These are phyloP conservation scores for Sylvicola fuscatus DNA, from an alignment of 2,888 invertebrate genomes.

Conservation along the genomic window DNA sequence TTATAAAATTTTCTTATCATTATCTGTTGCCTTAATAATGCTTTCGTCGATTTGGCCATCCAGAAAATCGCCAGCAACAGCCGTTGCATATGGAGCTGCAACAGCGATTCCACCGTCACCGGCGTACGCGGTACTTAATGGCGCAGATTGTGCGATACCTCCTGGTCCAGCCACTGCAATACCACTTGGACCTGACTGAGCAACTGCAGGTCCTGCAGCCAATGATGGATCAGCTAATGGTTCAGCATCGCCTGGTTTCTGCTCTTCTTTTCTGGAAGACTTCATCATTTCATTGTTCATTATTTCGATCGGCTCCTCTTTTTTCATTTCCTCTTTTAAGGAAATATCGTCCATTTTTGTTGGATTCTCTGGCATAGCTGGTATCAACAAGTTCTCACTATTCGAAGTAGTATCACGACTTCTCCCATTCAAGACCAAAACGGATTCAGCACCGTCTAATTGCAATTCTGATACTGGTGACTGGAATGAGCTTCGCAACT, in stretches of 20 bases:
- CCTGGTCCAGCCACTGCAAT: conserved; percentile 39
- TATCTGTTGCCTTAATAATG: too few relatives aligned
- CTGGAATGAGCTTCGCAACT: neutral
- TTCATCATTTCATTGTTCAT: neutral
- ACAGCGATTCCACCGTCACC: conserved; percentile 49
- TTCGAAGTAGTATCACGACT: too few relatives aligned
- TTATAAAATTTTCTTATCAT: too few relatives aligned
- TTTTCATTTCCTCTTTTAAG: neutral
- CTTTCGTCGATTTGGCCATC: conserved; percentile 9
- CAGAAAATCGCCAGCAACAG: conserved; percentile 43
- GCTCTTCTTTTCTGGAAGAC: too few relatives aligned
- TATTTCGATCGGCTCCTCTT: neutral
- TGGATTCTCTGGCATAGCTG: neutral
- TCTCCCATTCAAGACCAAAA: too few relatives aligned
- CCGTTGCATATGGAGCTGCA: conserved; percentile 49
- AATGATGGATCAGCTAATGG: too few relatives aligned
- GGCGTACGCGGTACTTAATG: conserved; percentile 46
- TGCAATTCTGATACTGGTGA: neutral
- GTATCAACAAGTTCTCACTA: too few relatives aligned
- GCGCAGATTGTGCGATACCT: conserved; percentile 51
- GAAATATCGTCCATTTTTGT: neutral
- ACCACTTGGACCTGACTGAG: conserved; percentile 18
- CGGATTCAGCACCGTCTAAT: neutral
- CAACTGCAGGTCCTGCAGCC: too few relatives aligned
- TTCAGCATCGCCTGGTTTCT: too few relatives aligned